Evolutionary conservation across 2,797 vertebrate genomes (phyloP).

Genomic region (Spinus olivaceus): DNA sequence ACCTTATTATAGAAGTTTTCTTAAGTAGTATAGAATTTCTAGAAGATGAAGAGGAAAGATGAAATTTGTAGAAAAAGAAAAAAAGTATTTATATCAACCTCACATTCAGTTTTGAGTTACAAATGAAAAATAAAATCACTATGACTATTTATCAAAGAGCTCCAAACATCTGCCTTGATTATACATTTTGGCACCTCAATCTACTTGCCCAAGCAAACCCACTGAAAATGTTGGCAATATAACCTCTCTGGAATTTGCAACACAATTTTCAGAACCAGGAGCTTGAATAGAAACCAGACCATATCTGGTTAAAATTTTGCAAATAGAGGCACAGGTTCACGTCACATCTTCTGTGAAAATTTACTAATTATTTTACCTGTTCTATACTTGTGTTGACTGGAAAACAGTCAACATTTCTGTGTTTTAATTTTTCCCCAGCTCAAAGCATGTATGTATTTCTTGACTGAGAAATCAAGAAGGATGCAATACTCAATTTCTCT

Average conservation of each 20-base stretch:
- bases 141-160: background rate
- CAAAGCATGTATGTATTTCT: background rate
- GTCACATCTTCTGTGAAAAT: background rate
- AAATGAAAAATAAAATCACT: background rate
- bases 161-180: background rate
- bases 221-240: background rate
- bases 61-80: background rate
- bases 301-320: background rate
- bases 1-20: background rate
- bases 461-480: background rate
- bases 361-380: background rate
- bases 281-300: background rate
- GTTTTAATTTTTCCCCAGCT: background rate
- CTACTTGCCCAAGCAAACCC: background rate
- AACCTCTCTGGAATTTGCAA: background rate
- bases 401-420: background rate
- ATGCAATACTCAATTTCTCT: background rate
- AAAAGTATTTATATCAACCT: background rate
- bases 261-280: background rate
- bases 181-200: rapidly evolving
- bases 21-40: background rate
- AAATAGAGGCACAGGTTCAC: background rate
- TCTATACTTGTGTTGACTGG: background rate
- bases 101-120: background rate
- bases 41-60: background rate